Conservation (phyloP, 1,140 invertebrate genomes). For the Drosophila nikananu region DNA sequence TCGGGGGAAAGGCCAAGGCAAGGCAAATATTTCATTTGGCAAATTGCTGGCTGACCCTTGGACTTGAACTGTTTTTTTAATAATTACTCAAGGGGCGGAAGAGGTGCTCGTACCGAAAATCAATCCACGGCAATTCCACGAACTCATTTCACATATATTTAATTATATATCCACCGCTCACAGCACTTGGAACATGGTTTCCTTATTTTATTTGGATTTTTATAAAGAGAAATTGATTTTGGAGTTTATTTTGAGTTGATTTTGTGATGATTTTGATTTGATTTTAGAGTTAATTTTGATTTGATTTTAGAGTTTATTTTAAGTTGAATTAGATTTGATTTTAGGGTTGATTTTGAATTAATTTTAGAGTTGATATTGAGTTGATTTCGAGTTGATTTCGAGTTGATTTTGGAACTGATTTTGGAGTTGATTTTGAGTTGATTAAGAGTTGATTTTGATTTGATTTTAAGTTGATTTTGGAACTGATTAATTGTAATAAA, state of each 20-base stretch:
- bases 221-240: background rate
- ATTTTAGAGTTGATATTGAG: too few relatives aligned
- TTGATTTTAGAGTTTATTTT: too few relatives aligned
- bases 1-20: background rate
- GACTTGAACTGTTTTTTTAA: slow-evolving; percentile 25
- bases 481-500: too few relatives aligned
- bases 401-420: too few relatives aligned
- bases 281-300: too few relatives aligned
- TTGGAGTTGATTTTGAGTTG: slow-evolving; percentile 9
- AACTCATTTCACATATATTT: slow-evolving; percentile 55
- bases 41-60: slow-evolving; percentile 34
- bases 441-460: too few relatives aligned
- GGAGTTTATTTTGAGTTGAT: background rate
- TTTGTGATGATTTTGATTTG: background rate
- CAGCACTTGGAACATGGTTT: slow-evolving; percentile 20
- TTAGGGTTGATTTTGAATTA: too few relatives aligned
- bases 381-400: too few relatives aligned
- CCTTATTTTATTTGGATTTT: slow-evolving; percentile 11
- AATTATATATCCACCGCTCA: background rate
- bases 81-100: slow-evolving; percentile 21
- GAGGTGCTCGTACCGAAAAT: slow-evolving; percentile 26
- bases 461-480: too few relatives aligned
- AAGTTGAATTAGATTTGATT: slow-evolving; percentile 3
- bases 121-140: slow-evolving; percentile 39
- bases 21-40: slow-evolving; percentile 36